Evolutionary conservation across 2,797 vertebrate genomes (phyloP), one percentile per base, ranked within the genome.

Genomic region (Eleutherodactylus coqui): DNA sequence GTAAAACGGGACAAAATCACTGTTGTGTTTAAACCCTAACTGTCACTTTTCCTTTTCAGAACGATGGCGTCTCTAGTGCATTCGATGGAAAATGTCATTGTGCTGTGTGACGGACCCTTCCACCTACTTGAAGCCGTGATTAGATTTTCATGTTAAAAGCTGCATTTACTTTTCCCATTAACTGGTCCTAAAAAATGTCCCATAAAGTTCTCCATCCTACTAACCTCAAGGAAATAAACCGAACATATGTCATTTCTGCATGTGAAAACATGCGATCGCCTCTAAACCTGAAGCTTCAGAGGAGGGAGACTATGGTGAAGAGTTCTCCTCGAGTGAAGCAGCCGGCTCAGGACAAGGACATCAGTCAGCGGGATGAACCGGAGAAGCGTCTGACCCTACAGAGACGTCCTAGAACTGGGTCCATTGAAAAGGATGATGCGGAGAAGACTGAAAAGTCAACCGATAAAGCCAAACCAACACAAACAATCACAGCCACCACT

Each of bases 181-280:
- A 27, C 24, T 45, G 24, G 13, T 7, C 9, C 7, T 27, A 27
- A 73, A 73, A 83, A 45, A 83, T 79, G 80, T 70, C 53, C 1
- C 67, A 64, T 10, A 79, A 75, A 80, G 29, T 32, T 17, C 32
- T 19, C 38, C 16, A 88, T 90, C 0, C 85, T 90, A 2, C 90
- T 82, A 94, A 89, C 88, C 88, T 89, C 85, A 92, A 90, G 82
- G 94, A 92, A 29, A 43, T 92, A 0, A 97, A 97, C 85, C 92
- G 90, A 86, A 98, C 97, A 0, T 97, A 96, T 0, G 91, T 97
- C 7, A 80, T 97, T 88, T 95, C 96, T 13, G 90, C 94, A 34
- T 93, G 93, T 82, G 94, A 86, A 79, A 91, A 91, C 82, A 84
- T 83, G 64, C 79, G 9, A 5, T 49, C 0, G 88, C 93, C 0